phyloP scores from a whole-genome alignment of 1,140 invertebrate species.

The Anastrepha obliqua region DNA sequence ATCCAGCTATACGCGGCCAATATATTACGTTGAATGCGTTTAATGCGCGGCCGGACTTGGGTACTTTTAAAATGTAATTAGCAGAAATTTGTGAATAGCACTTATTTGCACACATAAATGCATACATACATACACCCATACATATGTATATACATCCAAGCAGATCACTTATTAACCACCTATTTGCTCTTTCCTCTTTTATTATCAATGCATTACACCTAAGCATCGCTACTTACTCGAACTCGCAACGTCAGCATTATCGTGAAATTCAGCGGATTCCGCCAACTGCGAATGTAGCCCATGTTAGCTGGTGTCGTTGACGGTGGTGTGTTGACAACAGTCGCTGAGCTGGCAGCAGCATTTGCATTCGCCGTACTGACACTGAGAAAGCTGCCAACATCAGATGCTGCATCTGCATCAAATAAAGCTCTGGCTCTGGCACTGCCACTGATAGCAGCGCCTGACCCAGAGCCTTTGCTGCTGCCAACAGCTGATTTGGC shows the following conservation, averaged over 20 bases:
- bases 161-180: no score
- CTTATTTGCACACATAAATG: no score
- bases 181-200: no score
- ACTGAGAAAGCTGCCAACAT: background rate
- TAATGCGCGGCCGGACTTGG: no score
- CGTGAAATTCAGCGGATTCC: conserved; percentile 69
- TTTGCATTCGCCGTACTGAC: conserved; percentile 10
- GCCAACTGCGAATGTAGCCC: conserved; percentile 70
- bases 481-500: conserved; percentile 3
- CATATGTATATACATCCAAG: no score
- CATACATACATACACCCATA: no score
- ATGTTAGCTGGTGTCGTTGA: conserved; percentile 69
- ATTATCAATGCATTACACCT: background rate
- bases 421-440: background rate
- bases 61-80: no score
- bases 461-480: background rate
- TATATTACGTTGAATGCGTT: no score
- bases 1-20: no score
- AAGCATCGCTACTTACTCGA: conserved; percentile 62
- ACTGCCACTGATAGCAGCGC: background rate
- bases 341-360: conserved; percentile 9
- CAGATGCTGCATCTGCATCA: background rate
- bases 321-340: conserved; percentile 50
- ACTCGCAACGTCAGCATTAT: conserved; percentile 69
- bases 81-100: no score